Conservation (phyloP, 2,113 vertebrate genomes). For the Potamarius usumacintae region DNA sequence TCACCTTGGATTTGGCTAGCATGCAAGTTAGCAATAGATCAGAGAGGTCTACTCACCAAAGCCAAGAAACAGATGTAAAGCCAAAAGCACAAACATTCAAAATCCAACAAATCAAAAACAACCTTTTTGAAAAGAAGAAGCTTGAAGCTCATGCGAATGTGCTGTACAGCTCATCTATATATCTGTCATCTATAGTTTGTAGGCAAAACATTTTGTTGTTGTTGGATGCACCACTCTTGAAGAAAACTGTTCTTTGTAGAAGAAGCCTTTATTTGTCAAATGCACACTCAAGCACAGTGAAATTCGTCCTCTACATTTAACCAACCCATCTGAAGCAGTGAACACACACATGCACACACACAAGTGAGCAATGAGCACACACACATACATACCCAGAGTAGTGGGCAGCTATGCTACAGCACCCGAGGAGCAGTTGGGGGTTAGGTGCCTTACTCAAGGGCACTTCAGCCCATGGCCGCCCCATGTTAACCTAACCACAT, state of each 20-base stretch:
- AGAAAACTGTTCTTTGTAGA: background rate
- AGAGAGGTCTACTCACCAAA: background rate
- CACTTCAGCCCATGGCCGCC: too few species aligned
- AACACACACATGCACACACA: too few species aligned
- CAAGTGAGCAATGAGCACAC: too few species aligned
- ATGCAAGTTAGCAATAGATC: constrained; percentile 5
- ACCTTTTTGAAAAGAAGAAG: background rate
- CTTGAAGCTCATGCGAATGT: background rate
- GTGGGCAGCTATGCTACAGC: too few species aligned
- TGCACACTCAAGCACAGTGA: too few species aligned
- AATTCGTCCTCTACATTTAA: too few species aligned
- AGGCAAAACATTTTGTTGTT: background rate
- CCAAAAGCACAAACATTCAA: constrained; percentile 27
- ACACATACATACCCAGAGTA: too few species aligned
- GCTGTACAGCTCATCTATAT: background rate
- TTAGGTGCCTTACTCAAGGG: too few species aligned
- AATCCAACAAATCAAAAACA: constrained; percentile 1
- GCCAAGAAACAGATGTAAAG: constrained; percentile 32
- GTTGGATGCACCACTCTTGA: background rate
- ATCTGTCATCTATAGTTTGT: background rate
- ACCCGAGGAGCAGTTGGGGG: too few species aligned
- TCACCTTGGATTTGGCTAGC: constrained; percentile 5
- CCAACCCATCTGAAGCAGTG: too few species aligned
- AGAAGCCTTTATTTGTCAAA: too few species aligned
- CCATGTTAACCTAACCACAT: too few species aligned